A percentile compares a stretch with the other conserved stretches of the same genome.
Evolutionary conservation across 1,140 invertebrate genomes (phyloP).

Genomic region (Drosophila santomea): DNA sequence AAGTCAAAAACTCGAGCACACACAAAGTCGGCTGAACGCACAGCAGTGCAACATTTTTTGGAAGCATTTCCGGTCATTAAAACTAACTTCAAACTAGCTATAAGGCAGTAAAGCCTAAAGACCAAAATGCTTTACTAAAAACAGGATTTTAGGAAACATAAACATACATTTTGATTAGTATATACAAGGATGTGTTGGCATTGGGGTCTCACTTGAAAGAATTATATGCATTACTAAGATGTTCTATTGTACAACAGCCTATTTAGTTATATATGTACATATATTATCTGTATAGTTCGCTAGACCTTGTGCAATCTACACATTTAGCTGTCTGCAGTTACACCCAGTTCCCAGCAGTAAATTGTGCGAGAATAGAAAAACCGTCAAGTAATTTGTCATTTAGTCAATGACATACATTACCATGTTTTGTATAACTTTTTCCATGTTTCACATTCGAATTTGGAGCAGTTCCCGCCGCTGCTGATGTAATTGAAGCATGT

Average conservation of each 20-base stretch:
- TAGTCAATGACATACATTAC: slow-evolving; percentile 82
- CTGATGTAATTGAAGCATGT: slow-evolving; percentile 81
- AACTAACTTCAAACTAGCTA: background rate
- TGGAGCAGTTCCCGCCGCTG: slow-evolving; percentile 60
- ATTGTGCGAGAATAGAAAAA: slow-evolving; percentile 53
- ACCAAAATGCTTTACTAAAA: no score
- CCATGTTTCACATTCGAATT: slow-evolving; percentile 58
- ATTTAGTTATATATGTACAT: no score
- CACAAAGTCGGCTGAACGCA: background rate
- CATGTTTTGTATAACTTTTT: slow-evolving; percentile 66
- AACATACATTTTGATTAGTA: no score
- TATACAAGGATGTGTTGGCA: no score
- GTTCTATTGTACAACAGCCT: no score
- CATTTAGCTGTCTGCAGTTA: slow-evolving; percentile 10
- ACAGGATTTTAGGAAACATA: no score
- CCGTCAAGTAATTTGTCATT: slow-evolving; percentile 79
- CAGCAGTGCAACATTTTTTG: slow-evolving; percentile 39
- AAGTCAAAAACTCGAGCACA: slow-evolving; percentile 10
- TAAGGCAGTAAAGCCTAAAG: no score
- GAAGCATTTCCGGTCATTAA: slow-evolving; percentile 24
- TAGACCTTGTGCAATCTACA: background rate
- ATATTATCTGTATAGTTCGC: no score
- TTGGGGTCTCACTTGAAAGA: no score
- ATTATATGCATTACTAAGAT: no score
- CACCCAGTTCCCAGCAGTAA: slow-evolving; percentile 45